These are phyloP conservation scores for Zaprionus nigranus DNA, from an alignment of 1,140 invertebrate species.

Conservation along the genomic window DNA sequence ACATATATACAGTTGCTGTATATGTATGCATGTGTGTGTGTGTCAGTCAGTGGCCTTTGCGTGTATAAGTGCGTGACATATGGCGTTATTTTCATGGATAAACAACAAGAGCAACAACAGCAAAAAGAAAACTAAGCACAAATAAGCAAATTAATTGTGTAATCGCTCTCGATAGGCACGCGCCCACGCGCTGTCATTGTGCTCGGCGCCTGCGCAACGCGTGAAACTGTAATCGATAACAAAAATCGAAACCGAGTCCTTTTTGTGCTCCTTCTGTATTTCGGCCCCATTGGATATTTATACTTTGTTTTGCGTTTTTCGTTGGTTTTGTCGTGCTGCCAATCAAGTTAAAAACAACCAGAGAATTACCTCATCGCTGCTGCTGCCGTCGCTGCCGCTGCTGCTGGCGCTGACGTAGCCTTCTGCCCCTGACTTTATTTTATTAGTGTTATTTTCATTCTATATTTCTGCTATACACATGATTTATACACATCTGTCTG, in stretches of 20 bases:
- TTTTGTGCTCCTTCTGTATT: conserved; percentile 12
- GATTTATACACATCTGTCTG: conserved; percentile 42
- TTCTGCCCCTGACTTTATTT: conserved; percentile 76
- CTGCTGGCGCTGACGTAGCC: conserved; percentile 52
- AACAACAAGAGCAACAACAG: conserved; percentile 20
- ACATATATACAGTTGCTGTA: conserved; percentile 20
- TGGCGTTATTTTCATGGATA: conserved; percentile 68
- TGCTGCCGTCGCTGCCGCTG: conserved; percentile 39
- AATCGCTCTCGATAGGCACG: conserved; percentile 31
- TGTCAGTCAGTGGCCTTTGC: conserved; percentile 19
- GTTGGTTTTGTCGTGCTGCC: neutral
- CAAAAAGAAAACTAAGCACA: conserved; percentile 32
- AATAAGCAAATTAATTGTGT: conserved; percentile 69
- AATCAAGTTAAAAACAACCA: conserved; percentile 56
- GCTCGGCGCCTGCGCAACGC: conserved; percentile 58
- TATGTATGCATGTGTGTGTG: conserved; percentile 18
- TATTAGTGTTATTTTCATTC: conserved; percentile 52
- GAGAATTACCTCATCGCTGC: conserved; percentile 77
- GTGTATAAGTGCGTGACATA: conserved; percentile 74
- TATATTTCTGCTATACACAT: conserved; percentile 65
- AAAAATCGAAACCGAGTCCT: conserved; percentile 30
- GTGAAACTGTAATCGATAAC: conserved; percentile 15
- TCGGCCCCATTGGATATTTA: conserved; percentile 16
- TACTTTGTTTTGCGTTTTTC: conserved; percentile 23
- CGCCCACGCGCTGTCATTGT: conserved; percentile 32